These are phyloP conservation scores for Sepioteuthis lessoniana DNA, from an alignment of 2,888 invertebrate species.

Conservation along the genomic window DNA sequence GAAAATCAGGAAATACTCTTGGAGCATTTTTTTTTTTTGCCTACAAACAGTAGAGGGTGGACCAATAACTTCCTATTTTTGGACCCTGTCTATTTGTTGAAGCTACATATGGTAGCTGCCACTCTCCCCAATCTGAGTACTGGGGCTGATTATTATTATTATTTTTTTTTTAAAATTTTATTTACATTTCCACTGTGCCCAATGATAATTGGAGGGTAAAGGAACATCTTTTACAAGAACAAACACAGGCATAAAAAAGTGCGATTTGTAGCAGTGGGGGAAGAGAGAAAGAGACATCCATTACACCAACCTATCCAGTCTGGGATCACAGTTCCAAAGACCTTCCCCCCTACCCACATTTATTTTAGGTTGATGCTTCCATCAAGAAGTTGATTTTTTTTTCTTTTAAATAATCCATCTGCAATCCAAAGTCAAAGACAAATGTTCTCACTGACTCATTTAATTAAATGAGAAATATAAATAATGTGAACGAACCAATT, in stretches of 20 bases:
- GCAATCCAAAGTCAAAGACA: background rate
- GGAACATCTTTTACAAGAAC: background rate
- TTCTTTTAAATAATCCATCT: background rate
- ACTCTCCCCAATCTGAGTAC: background rate
- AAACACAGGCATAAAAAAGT: background rate
- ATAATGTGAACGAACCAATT: background rate
- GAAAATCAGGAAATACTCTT: background rate
- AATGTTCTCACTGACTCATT: background rate
- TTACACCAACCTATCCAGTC: background rate
- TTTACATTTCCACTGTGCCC: constrained; percentile 21
- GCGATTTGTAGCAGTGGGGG: background rate
- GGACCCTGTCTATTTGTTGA: background rate
- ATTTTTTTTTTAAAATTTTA: background rate
- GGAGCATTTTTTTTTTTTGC: background rate
- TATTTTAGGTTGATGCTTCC: background rate
- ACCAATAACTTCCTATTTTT: constrained; percentile 20
- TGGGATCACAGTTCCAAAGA: background rate
- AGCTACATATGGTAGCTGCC: constrained; percentile 12
- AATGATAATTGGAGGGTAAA: background rate
- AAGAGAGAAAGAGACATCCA: background rate
- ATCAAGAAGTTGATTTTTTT: background rate
- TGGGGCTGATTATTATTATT: background rate
- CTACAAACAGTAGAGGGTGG: constrained; percentile 1
- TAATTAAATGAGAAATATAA: background rate
- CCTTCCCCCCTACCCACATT: background rate